Percentiles rank a stretch among this genome's conserved stretches.
These are phyloP conservation scores for Ispidina picta DNA, from an alignment of 2,797 vertebrate genomes.

Conservation along the genomic window DNA sequence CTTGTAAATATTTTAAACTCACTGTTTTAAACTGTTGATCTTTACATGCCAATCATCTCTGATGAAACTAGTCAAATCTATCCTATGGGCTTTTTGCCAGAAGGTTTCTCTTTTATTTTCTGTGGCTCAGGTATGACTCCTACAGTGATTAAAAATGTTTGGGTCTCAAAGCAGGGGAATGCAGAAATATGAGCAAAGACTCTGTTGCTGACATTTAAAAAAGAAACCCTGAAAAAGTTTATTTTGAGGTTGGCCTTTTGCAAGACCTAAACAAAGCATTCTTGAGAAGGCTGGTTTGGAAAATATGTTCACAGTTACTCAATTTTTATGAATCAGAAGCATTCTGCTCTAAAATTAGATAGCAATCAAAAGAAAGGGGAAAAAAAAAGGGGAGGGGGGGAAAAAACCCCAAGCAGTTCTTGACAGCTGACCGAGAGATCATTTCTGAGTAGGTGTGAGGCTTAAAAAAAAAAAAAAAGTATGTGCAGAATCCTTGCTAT, in stretches of 20 bases:
- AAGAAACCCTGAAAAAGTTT: slow-evolving; percentile 9
- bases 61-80: not conserved
- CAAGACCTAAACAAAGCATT: not conserved
- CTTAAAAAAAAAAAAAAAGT: slow-evolving; percentile 1
- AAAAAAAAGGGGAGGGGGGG: not conserved
- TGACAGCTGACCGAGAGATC: slow-evolving; percentile 5
- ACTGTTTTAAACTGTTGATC: not conserved
- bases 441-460: slow-evolving; percentile 25
- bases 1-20: not conserved
- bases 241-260: slow-evolving; percentile 41
- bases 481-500: not conserved
- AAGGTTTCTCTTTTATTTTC: not conserved
- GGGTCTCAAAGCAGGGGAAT: not conserved
- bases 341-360: slow-evolving; percentile 12
- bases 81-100: not conserved
- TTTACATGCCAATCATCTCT: not conserved
- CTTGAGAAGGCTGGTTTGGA: not conserved
- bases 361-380: not conserved
- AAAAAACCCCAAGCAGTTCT: not conserved
- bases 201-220: slow-evolving; percentile 6
- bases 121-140: not conserved
- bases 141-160: not conserved
- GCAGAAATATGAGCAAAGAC: not conserved
- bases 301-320: not conserved
- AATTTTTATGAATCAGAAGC: slow-evolving; percentile 12